These are phyloP conservation scores for Barnardius zonarius DNA, from an alignment of 2,113 vertebrate genomes.

Conservation along the genomic window DNA sequence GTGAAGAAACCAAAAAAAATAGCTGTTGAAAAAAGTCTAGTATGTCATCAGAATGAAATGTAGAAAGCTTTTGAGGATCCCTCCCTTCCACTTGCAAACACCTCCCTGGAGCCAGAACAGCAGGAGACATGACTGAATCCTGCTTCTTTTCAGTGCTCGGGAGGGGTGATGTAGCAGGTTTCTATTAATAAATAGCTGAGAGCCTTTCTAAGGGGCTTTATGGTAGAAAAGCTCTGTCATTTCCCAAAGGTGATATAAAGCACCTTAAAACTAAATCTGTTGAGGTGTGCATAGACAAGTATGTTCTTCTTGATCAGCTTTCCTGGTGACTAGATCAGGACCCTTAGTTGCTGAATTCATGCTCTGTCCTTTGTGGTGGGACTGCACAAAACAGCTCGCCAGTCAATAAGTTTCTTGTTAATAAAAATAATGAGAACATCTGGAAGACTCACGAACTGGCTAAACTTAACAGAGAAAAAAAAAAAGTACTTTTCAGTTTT, in stretches of 20 bases:
- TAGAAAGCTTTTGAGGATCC: background rate
- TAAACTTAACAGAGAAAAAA: background rate
- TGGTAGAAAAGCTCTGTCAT: background rate
- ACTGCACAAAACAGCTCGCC: background rate
- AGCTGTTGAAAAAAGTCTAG: background rate
- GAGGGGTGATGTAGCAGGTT: background rate
- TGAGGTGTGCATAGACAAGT: background rate
- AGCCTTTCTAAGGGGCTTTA: background rate
- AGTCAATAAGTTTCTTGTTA: background rate
- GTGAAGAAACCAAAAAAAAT: background rate
- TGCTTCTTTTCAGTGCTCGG: background rate
- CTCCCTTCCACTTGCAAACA: background rate
- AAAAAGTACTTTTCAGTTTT: background rate
- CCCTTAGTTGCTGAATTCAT: background rate
- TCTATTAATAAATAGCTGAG: background rate
- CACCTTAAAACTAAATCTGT: background rate
- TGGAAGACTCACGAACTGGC: background rate
- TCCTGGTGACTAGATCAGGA: background rate
- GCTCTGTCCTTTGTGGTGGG: background rate
- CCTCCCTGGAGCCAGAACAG: background rate
- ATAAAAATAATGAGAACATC: constrained; percentile 10
- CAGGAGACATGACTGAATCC: background rate
- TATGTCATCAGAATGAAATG: background rate
- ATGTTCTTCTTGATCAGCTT: background rate
- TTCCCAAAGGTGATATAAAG: background rate